Conservation (phyloP, 1,140 invertebrate genomes). For the Meloidogyne floridensis region DNA sequence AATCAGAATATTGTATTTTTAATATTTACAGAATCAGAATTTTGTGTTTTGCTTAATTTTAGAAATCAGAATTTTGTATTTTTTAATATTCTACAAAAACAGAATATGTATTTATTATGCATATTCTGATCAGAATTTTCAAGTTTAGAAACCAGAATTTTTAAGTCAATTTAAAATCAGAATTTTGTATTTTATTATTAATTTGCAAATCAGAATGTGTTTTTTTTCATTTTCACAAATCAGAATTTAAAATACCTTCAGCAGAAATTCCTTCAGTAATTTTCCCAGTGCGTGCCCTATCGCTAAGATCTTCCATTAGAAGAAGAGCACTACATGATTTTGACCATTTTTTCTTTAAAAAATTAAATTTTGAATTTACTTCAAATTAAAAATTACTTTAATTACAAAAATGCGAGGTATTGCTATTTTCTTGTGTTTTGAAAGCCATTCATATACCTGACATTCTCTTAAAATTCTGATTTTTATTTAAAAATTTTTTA, state of each 20-base stretch:
- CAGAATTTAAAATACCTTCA: constrained; percentile 34
- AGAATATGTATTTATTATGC: too few relatives aligned
- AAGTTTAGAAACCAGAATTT: too few relatives aligned
- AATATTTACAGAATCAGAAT: too few relatives aligned
- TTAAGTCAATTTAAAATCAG: too few relatives aligned
- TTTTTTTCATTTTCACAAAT: too few relatives aligned
- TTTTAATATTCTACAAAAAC: too few relatives aligned
- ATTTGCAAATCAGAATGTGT: too few relatives aligned
- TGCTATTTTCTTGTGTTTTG: constrained; percentile 54
- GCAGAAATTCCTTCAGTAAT: constrained; percentile 46
- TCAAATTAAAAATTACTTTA: constrained; percentile 43
- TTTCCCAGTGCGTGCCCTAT: constrained; percentile 47
- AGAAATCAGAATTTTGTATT: too few relatives aligned
- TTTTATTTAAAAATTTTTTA: background rate
- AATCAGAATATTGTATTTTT: too few relatives aligned
- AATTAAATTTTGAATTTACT: background rate
- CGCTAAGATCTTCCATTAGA: constrained; percentile 62
- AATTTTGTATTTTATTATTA: too few relatives aligned
- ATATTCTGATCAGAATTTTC: too few relatives aligned
- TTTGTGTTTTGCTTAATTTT: too few relatives aligned
- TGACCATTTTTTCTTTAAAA: constrained; percentile 47
- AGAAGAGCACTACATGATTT: constrained; percentile 52
- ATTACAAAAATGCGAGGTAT: constrained; percentile 62
- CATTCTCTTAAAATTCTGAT: constrained; percentile 52
- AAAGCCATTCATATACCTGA: constrained; percentile 60